Evolutionary conservation across 2,888 invertebrate genomes (phyloP), one percentile per base, ranked within the genome.

Genomic region (Horisme vitalbata): DNA sequence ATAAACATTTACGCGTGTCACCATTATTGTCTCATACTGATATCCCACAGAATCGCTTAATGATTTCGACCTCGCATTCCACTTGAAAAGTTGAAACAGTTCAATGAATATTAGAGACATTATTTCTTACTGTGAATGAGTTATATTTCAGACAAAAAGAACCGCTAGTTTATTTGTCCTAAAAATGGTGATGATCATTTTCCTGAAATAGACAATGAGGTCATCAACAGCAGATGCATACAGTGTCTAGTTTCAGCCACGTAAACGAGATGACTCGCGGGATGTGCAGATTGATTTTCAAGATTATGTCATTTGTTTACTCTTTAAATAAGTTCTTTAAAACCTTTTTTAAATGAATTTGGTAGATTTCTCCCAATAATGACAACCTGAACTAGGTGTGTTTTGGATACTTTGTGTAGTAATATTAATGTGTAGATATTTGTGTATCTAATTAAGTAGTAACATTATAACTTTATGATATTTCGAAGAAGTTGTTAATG

Each of bases 121-220:
- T 35, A 41, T 35, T 26, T 41, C 28, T 30, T 11, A 11, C 37
- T 34, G 45, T 47, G 45, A 52, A 13, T 23, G 20, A 20, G 8
- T n/a, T 23, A 23, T 33, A 35, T 54, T 21, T 45, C 31, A 23
- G 45, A 49, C 49, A 54, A 52, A 57, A 57, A 57, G 55, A 21
- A 41, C 41, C 34, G 48, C 41, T 47, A 59, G 55, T 65, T 61
- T 51, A 62, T 61, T 43, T 47, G 57, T 62, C 64, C 55, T 67
- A 68, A 66, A 68, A 70, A 61, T 44, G 41, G 54, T 45, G 56
- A 46, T 48, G 57, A 57, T 45, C 50, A 55, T 57, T 30, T 32
- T 55, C 51, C 50, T 52, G 50, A 60, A 63, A 65, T 65, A 63
- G 61, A 53, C 35, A 52, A 63, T 63, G 60, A 63, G 46, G 48